Conservation (phyloP, 2,113 vertebrate genomes). For the Lichenostomus cassidix region DNA sequence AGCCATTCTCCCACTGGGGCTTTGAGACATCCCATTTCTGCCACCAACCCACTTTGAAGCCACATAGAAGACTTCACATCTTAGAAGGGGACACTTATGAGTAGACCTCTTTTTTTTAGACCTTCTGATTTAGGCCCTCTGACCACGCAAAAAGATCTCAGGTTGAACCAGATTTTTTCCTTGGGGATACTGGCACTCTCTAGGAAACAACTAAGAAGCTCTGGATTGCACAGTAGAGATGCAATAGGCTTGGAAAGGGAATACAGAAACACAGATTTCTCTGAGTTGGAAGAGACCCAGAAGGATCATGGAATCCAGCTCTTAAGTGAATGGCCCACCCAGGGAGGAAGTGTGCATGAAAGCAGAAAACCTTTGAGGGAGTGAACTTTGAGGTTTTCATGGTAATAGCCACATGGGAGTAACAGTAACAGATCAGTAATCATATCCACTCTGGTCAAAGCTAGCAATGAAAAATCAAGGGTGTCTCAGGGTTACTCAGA, state of each 20-base stretch:
- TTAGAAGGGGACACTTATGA: rapidly evolving
- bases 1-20: rapidly evolving
- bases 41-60: neutral
- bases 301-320: neutral
- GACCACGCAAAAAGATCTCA: neutral
- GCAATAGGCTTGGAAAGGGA: neutral
- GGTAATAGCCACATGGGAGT: neutral
- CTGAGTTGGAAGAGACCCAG: neutral
- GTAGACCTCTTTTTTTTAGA: neutral
- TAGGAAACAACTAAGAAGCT: neutral
- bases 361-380: neutral
- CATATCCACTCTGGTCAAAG: neutral
- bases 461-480: neutral
- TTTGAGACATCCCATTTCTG: neutral
- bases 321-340: neutral
- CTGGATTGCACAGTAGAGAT: neutral
- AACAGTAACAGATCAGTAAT: neutral
- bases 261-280: neutral
- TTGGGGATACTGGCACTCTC: neutral
- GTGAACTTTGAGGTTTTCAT: neutral
- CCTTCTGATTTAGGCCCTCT: neutral
- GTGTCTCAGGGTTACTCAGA: neutral
- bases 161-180: neutral
- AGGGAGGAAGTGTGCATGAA: neutral
- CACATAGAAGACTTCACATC: neutral